Evolutionary conservation across 2,113 vertebrate species (phyloP), one percentile per base, ranked within the genome.

Genomic region (Anolis carolinensis): DNA sequence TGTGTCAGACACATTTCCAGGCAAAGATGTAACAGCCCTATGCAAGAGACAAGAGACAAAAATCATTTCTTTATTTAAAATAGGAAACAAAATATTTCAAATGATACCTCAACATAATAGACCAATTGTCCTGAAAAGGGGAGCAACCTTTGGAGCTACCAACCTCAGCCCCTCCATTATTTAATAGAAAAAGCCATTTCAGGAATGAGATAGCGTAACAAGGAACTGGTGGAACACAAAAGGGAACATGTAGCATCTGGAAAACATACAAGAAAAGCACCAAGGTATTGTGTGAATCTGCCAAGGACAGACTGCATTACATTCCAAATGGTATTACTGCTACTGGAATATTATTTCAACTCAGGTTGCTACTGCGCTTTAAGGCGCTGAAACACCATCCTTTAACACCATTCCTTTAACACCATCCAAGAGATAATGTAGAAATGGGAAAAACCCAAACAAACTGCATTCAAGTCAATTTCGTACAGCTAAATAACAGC

Each of bases 401-500:
- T n/a, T 70, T 62, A 48, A 81, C 30, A 74, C 89, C 50, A 82
- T 71, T 77, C 30, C 48, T n/a, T 70, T 62, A 48, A 81, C 30
- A 74, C 89, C 50, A 82, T 8, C 73, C 20, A 90, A 94, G 86
- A 90, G 87, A 90, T 83, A 90, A 82, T 52, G 67, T 89, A 88
- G 92, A 86, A 50, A 16, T 83, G 32, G 87, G 74, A 52, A 68
- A 80, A 23, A 74, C 79, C 62, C 74, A 8, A 91, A 83, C 86
- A 95, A 93, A 86, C 71, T 1, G 14, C 82, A 83, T 91, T 93
- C 95, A 89, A 91, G 70, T 93, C 89, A 88, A 90, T 90, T 93
- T 93, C 80, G 95, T 94, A 94, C 83, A 94, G 92, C 91, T 97
- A 96, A 95, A 95, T 90, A 96, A 94, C 92, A 96, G 93, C 96